Base-by-base conservation (phyloP, 1,140 invertebrate genomes). In the Aphelenchoides besseyi region DNA sequence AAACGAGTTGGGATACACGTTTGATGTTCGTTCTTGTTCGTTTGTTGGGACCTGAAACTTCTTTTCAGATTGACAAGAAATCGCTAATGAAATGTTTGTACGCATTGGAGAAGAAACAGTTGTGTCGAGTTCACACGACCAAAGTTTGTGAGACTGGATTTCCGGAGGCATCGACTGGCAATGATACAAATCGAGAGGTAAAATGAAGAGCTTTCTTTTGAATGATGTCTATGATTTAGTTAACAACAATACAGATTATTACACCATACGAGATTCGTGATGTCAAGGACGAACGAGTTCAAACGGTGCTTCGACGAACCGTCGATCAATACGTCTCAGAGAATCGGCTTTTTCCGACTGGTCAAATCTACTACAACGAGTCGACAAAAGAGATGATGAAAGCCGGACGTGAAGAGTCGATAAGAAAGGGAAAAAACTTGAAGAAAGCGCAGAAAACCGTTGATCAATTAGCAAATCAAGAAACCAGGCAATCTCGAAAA, bases 21-120 rank as follows among this genome's bases (percentile, higher is more conserved):
- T 70, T 52, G 28, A 57, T 79, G 79, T 74, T 66, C 18, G 29
- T 67, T 37, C 28, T 75, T 59, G n/a, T 28, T 18, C 26, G 30
- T 55, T 18, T 35, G 5, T 67, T 28, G 35, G 9, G 18, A 12
- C 26, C 16, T 8, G 23, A 59, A 28, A 3, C 23, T 28, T 8
- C 18, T 54, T 74, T 83, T 33, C 54, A 82, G 80, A 73, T 82
- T 29, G 80, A 82, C 70, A 82, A 82, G 55, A 82, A 82, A 53
- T 83, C 81, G 2, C 30, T 81, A 2, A 59, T 76, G 37, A 82
- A 82, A 59, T 82, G 77, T 66, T 35, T 82, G 3, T 52, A 76
- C 2, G 79, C 81, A 9, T 55, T 82, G 2, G 61, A 74, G 9
- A 68, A 64, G 9, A 66, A 75, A 32, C 59, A 70, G 16, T 64